Conservation (phyloP, 2,797 vertebrate genomes). For the Chromis chromis region DNA sequence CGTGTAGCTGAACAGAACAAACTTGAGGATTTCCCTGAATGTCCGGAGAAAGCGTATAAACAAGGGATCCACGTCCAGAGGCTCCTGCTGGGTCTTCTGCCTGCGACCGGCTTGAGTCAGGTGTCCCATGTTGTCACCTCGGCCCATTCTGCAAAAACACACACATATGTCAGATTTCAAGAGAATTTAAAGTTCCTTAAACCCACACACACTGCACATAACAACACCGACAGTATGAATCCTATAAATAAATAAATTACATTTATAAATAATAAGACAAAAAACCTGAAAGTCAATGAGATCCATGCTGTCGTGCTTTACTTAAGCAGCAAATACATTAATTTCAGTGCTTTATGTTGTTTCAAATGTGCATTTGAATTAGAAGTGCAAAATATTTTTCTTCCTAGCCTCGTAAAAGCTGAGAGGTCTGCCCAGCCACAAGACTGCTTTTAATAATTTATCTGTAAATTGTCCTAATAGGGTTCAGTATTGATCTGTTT, state of each 20-base stretch:
- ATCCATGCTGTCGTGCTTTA: not conserved
- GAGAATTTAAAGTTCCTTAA: no score
- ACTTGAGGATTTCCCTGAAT: slow-evolving; percentile 93
- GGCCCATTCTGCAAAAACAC: slow-evolving; percentile 70
- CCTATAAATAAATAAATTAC: not conserved
- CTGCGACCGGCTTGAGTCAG: slow-evolving; percentile 46
- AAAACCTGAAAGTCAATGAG: not conserved
- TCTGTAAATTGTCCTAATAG: slow-evolving; percentile 86
- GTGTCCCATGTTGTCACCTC: slow-evolving; percentile 66
- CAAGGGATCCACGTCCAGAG: slow-evolving; percentile 84
- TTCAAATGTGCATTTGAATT: slow-evolving; percentile 3
- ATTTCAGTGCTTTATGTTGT: not conserved
- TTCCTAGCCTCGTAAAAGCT: not conserved
- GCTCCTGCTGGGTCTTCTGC: slow-evolving; percentile 64
- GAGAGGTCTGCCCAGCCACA: slow-evolving; percentile 14
- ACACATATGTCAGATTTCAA: slow-evolving; percentile 26
- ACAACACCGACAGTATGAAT: not conserved
- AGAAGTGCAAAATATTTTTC: slow-evolving; percentile 22
- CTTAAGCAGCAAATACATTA: not conserved
- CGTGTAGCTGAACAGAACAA: slow-evolving; percentile 96
- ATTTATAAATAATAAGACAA: not conserved
- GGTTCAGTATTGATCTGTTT: slow-evolving; percentile 70
- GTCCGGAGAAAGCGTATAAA: slow-evolving; percentile 91
- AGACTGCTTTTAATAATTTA: slow-evolving; percentile 88
- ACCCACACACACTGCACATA: not conserved